Conservation (phyloP, 2,888 invertebrate species). For the Drosophila maculinotata region DNA sequence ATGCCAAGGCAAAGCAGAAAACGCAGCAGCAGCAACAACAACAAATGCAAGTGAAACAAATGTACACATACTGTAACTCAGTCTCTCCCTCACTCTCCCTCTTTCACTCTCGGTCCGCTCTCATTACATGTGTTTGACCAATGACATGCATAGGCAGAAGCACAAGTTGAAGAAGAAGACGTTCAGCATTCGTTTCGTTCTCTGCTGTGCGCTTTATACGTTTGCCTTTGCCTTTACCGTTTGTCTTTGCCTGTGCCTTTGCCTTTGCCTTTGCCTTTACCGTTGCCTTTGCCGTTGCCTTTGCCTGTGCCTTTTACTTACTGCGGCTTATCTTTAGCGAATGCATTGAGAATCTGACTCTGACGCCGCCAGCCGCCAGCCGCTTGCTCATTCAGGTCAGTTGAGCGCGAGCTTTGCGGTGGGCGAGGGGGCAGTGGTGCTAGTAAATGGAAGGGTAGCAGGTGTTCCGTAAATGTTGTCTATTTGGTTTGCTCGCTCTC, state of each 20-base stretch:
- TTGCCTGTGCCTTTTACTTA: conserved; percentile 18
- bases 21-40: conserved; percentile 6
- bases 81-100: conserved; percentile 1
- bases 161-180: conserved; percentile 17
- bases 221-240: too few relatives aligned
- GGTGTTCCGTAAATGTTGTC: conserved; percentile 21
- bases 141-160: conserved; percentile 25
- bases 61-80: conserved; percentile 15
- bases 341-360: conserved; percentile 44
- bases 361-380: conserved; percentile 5
- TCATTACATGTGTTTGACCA: conserved; percentile 8
- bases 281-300: conserved; percentile 2
- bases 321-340: conserved; percentile 44
- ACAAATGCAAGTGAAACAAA: conserved; percentile 37
- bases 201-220: conserved; percentile 12
- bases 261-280: too few relatives aligned
- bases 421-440: neutral
- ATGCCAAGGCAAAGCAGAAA: conserved; percentile 47
- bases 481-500: conserved; percentile 35
- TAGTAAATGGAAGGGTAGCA: conserved; percentile 6
- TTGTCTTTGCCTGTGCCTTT: conserved; percentile 2
- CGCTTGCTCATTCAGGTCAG: conserved; percentile 44
- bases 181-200: conserved; percentile 12
- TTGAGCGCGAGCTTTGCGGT: neutral
- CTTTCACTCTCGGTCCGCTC: neutral